These are phyloP conservation scores for Nymphalis c-album DNA, from an alignment of 2,888 invertebrate genomes.

Conservation along the genomic window DNA sequence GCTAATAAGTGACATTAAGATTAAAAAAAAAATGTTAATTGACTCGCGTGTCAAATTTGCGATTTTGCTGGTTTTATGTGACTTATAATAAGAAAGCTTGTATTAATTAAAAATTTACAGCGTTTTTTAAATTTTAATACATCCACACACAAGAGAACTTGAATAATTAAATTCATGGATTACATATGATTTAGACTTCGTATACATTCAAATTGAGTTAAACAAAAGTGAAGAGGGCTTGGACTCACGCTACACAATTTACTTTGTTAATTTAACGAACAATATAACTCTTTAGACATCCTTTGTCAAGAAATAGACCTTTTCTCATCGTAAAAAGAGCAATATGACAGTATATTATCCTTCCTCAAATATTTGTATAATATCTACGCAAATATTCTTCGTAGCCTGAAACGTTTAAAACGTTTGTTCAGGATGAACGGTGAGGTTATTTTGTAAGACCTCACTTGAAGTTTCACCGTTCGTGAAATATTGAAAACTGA, in stretches of 20 bases:
- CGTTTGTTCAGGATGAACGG: conserved; percentile 19
- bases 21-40: no score
- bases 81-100: no score
- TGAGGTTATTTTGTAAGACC: neutral
- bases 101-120: no score
- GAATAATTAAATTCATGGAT: no score
- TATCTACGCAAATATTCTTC: conserved; percentile 16
- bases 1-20: no score
- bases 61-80: no score
- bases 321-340: conserved; percentile 21
- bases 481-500: no score
- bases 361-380: conserved; percentile 27
- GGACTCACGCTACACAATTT: conserved; percentile 1
- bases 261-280: conserved; percentile 18
- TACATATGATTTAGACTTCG: neutral
- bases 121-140: no score
- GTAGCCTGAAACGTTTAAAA: conserved; percentile 15
- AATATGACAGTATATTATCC: conserved; percentile 33
- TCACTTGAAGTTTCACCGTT: no score
- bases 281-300: conserved; percentile 18
- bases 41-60: no score
- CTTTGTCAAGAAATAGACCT: conserved; percentile 23
- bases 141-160: no score
- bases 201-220: neutral
- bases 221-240: neutral